A percentile compares a stretch with the other conserved stretches of the same genome.
Evolutionary conservation across 2,113 vertebrate species (phyloP).

Genomic region (Ptilonorhynchus violaceus): DNA sequence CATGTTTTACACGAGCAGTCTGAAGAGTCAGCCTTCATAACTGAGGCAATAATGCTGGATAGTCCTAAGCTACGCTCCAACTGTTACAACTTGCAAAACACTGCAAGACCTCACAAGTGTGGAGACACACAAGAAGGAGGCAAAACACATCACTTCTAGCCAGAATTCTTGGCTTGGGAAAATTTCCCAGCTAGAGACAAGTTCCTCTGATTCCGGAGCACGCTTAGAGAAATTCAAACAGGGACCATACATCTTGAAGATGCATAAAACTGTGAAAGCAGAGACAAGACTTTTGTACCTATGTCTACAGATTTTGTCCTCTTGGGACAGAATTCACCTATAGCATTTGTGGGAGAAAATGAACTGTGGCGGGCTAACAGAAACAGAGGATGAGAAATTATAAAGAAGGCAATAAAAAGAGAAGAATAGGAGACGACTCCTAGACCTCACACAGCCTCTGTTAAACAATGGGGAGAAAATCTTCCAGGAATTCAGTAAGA

Average conservation of each 20-base stretch:
- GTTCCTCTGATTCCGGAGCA: background rate
- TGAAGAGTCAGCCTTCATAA: background rate
- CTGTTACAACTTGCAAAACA: background rate
- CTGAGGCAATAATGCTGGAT: background rate
- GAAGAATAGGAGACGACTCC: conserved; percentile 34
- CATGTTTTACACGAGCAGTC: background rate
- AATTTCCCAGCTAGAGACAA: background rate
- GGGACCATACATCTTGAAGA: background rate
- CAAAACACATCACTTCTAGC: background rate
- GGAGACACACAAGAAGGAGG: background rate
- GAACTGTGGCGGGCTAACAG: background rate
- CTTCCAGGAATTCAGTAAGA: conserved; percentile 56
- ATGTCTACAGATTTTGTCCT: background rate
- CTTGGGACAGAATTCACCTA: background rate
- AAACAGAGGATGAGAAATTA: conserved; percentile 11
- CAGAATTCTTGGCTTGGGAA: background rate
- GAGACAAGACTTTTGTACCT: background rate
- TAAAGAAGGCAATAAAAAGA: conserved; percentile 19
- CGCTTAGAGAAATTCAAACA: background rate
- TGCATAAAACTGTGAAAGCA: background rate
- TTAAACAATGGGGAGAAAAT: conserved; percentile 61
- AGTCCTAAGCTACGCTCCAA: background rate
- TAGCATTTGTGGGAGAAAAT: background rate
- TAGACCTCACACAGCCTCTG: conserved; percentile 66
- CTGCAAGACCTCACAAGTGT: background rate